Conservation (phyloP, 2,113 vertebrate genomes). For the Potamarius usumacintae region DNA sequence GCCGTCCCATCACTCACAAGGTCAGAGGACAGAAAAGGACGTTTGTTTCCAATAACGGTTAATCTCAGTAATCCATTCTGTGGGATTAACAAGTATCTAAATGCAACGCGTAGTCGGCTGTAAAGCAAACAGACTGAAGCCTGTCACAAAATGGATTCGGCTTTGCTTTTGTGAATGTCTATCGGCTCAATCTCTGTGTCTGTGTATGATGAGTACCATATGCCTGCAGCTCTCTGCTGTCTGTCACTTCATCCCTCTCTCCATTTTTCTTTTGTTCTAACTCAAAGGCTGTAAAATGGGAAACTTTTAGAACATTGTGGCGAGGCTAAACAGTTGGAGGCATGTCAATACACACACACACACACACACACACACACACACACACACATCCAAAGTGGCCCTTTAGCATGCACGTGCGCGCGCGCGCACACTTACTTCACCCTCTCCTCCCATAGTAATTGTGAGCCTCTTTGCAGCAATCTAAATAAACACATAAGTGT, state of each 20-base stretch:
- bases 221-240: constrained; percentile 11
- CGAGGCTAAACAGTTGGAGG: not conserved
- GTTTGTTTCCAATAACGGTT: not conserved
- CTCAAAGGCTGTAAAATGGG: constrained; percentile 23
- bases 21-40: not conserved
- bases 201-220: constrained; percentile 32
- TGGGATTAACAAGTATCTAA: not conserved
- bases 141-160: not conserved
- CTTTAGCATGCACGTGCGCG: not conserved
- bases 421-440: constrained; percentile 15
- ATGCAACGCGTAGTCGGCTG: not conserved
- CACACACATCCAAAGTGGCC: not conserved
- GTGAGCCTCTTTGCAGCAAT: constrained; percentile 34
- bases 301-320: constrained; percentile 9
- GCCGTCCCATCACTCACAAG: not conserved
- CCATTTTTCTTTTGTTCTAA: constrained; percentile 32
- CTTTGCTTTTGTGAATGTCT: not conserved
- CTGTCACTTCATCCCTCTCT: constrained; percentile 34
- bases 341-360: constrained; percentile 18
- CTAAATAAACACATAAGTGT: constrained; percentile 47
- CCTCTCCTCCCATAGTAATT: constrained; percentile 46
- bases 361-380: not conserved
- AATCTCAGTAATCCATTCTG: constrained; percentile 13
- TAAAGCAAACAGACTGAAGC: constrained; percentile 1
- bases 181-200: constrained; percentile 1